A percentile compares a stretch with the other conserved stretches of the same genome.
Conservation (phyloP, 2,113 vertebrate genomes). For the Ctenomys sociabilis region DNA sequence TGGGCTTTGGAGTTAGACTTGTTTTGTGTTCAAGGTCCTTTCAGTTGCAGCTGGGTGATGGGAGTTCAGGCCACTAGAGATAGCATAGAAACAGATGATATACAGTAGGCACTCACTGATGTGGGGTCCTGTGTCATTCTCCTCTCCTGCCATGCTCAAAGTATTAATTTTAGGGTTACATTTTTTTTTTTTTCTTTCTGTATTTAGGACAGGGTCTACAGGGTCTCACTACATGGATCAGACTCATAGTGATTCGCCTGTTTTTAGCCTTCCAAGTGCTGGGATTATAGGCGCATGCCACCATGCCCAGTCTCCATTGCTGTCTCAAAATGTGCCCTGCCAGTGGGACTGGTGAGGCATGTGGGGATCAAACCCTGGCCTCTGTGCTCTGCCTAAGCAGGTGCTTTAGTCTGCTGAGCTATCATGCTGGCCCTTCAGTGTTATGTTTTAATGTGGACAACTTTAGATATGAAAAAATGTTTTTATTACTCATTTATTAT, state of each 20-base stretch:
- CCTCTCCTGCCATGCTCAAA: background rate
- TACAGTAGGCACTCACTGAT: background rate
- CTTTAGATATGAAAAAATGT: background rate
- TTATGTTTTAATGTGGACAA: constrained; percentile 34
- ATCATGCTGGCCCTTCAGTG: background rate
- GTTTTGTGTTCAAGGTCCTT: background rate
- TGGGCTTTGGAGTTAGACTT: background rate
- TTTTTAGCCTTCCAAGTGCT: too few species aligned
- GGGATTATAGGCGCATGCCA: too few species aligned
- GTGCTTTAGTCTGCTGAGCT: too few species aligned
- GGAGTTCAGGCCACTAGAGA: background rate
- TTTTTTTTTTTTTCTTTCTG: too few species aligned
- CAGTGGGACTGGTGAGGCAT: too few species aligned
- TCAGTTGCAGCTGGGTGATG: background rate
- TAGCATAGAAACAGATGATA: background rate
- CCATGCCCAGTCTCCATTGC: too few species aligned
- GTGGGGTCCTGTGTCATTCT: background rate
- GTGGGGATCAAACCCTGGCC: too few species aligned
- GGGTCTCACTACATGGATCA: too few species aligned
- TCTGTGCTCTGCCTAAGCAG: too few species aligned
- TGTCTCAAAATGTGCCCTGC: too few species aligned
- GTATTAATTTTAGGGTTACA: background rate
- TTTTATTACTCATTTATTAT: background rate
- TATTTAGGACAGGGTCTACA: too few species aligned
- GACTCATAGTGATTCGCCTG: too few species aligned